Percentiles rank a stretch among this genome's conserved stretches.
These are phyloP conservation scores for Triplophysa rosa DNA, from an alignment of 2,113 vertebrate species.

Conservation along the genomic window DNA sequence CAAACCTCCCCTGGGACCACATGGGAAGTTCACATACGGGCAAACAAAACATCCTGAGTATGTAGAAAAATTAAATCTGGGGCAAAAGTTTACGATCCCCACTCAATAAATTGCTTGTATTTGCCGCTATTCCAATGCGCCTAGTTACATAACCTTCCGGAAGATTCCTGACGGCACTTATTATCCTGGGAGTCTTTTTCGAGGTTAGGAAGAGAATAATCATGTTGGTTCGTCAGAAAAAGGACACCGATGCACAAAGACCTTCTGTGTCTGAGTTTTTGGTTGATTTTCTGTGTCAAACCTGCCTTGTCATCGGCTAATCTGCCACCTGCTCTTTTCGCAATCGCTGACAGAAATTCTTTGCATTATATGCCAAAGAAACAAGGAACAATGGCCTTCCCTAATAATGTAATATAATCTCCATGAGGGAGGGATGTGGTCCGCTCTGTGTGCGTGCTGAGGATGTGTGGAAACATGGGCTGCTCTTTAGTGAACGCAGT, in stretches of 20 bases:
- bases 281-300: slow-evolving; percentile 14
- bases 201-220: background rate
- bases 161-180: slow-evolving; percentile 22
- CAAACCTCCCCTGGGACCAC: slow-evolving; percentile 33
- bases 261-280: slow-evolving; percentile 28
- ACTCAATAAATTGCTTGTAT: background rate
- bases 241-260: background rate
- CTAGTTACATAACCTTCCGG: slow-evolving; percentile 23
- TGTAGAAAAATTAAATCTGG: background rate
- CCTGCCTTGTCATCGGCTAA: slow-evolving; percentile 24
- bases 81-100: background rate
- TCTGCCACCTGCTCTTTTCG: slow-evolving; percentile 49
- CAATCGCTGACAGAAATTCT: slow-evolving; percentile 36
- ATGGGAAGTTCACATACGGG: slow-evolving; percentile 22
- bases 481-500: background rate
- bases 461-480: slow-evolving; percentile 1
- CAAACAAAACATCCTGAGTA: slow-evolving; percentile 20
- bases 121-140: background rate
- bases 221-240: slow-evolving; percentile 27
- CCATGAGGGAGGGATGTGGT: background rate
- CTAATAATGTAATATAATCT: slow-evolving; percentile 30
- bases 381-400: slow-evolving; percentile 40
- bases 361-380: slow-evolving; percentile 32
- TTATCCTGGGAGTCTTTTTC: slow-evolving; percentile 20
- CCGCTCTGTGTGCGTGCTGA: slow-evolving; percentile 6